A percentile compares a stretch with the other conserved stretches of the same genome.
Evolutionary conservation across 2,888 invertebrate species (phyloP).

Genomic region (Autographa gamma): DNA sequence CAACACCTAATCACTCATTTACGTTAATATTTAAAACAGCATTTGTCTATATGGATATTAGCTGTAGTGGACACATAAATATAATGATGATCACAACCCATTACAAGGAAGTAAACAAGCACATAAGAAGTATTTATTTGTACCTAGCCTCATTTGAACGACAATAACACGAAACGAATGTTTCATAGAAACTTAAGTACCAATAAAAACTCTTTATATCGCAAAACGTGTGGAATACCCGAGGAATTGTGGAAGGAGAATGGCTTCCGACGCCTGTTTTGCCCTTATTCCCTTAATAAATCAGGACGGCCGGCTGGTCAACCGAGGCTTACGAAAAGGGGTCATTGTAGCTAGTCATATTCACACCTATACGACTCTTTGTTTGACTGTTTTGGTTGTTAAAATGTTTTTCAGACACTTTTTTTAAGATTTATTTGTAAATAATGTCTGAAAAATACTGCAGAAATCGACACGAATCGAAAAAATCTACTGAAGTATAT

Average conservation of each 20-base stretch:
- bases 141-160: not conserved
- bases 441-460: too few relatives aligned
- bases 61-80: not conserved
- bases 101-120: constrained; percentile 2
- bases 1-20: not conserved
- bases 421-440: too few relatives aligned
- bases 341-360: not conserved
- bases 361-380: not conserved
- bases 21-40: not conserved
- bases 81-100: constrained; percentile 1
- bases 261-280: constrained; percentile 70
- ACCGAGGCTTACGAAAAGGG: constrained; percentile 35
- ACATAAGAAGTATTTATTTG: not conserved
- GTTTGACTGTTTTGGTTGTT: not conserved
- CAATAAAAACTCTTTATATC: constrained; percentile 63
- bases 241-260: constrained; percentile 64
- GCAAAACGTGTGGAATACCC: constrained; percentile 64
- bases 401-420: too few relatives aligned
- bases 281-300: constrained; percentile 69
- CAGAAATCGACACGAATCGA: too few relatives aligned
- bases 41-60: not conserved
- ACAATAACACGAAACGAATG: constrained; percentile 15
- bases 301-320: constrained; percentile 70
- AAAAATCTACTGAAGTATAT: too few relatives aligned
- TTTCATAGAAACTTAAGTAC: constrained; percentile 36